Base-by-base conservation (phyloP, 2,113 vertebrate species). In the Anthoscopus minutus region DNA sequence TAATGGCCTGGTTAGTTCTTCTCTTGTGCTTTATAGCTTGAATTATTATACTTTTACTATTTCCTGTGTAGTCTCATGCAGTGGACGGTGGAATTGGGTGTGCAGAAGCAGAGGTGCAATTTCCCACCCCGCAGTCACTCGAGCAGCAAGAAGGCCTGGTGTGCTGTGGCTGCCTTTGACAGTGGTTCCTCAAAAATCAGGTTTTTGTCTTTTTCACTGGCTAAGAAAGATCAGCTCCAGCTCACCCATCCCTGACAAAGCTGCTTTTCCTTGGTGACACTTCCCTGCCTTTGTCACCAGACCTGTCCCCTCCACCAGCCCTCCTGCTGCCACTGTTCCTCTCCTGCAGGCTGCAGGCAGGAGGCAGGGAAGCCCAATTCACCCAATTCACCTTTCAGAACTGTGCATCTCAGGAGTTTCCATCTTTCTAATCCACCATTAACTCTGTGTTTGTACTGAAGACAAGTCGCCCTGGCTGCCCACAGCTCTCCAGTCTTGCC, bases 401-500 rank as follows among this genome's bases (percentile, higher is more conserved):
- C 18, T 23, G 35, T 30, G 15, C 31, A 12, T 93, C 92, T 71
- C 28, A 27, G 60, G 60, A 45, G 23, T 64, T 74, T 44, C 25
- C 38, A 40, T 27, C 76, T 44, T 64, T 47, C 65, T 58, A 23
- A 45, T 31, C 31, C 48, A 45, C 31, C 40, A 3, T 9, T 64
- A 70, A 21, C n/a, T 83, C 82, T 1, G 0, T 56, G 33, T 40
- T 83, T 17, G 3, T 13, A 28, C 24, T 15, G 33, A 54, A 65
- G 40, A 37, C 54, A 56, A 66, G 11, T 17, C 28, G 24, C 11
- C 22, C 42, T 51, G 40, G 30, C 79, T 70, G 56, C 69, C 54
- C 11, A 3, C 0, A 1, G 31, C 66, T 53, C 61, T 81, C 31
- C 15, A 4, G 13, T 3, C 4, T 0, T 27, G 15, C 7, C 61